Evolutionary conservation across 2,113 vertebrate genomes (phyloP).

Genomic region (Oreotragus oreotragus): DNA sequence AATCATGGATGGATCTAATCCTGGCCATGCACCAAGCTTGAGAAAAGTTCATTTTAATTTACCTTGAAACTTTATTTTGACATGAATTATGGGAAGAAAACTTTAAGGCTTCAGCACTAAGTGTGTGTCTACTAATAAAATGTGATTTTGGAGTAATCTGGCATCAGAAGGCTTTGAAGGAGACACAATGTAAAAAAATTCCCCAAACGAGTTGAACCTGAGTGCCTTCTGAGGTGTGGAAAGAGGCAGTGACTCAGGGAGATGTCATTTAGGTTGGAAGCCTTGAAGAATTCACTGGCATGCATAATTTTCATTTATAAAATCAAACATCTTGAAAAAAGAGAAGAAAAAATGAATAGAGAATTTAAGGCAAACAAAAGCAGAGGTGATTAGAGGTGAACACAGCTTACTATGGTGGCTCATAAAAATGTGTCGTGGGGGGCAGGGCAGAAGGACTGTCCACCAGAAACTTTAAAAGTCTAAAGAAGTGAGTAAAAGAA

Average conservation of each 20-base stretch:
- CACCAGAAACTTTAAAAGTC: background rate
- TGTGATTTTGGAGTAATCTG: background rate
- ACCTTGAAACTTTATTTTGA: constrained; percentile 7
- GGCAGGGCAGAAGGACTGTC: background rate
- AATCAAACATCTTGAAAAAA: background rate
- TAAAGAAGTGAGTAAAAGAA: background rate
- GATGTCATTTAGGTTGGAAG: background rate
- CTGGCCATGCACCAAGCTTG: background rate
- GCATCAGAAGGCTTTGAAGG: background rate
- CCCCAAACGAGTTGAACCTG: background rate
- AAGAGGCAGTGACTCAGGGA: background rate
- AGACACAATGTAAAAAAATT: background rate
- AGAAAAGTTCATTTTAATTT: constrained; percentile 5
- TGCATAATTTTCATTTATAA: background rate
- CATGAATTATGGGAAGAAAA: background rate
- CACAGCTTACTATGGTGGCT: fast-evolving
- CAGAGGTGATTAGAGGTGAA: background rate
- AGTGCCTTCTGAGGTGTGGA: background rate
- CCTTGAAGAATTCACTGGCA: background rate
- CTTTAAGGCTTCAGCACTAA: background rate
- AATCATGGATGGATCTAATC: background rate
- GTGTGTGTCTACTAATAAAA: background rate
- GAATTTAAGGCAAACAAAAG: background rate
- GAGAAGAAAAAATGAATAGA: background rate
- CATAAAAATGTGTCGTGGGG: background rate